These are phyloP conservation scores for Gobio gobio DNA, from an alignment of 2,113 vertebrate genomes.

Conservation along the genomic window DNA sequence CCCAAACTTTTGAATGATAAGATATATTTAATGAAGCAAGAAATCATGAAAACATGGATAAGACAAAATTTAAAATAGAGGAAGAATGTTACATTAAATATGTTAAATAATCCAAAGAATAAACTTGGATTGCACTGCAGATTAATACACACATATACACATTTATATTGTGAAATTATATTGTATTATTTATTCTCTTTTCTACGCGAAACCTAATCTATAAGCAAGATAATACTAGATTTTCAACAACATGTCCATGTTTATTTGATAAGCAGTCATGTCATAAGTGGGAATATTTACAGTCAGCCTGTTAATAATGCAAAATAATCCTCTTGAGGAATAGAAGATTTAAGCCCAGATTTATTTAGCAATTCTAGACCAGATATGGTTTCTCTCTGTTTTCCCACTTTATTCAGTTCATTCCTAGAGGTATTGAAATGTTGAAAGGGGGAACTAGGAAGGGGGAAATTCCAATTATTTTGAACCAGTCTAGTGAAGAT, in stretches of 20 bases:
- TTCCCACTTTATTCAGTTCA: background rate
- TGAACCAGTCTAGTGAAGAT: slow-evolving; percentile 31
- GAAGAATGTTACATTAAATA: too few species aligned
- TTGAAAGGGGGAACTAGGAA: background rate
- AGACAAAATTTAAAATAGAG: too few species aligned
- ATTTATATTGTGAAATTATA: too few species aligned
- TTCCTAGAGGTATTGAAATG: background rate
- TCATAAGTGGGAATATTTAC: background rate
- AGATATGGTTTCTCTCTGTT: background rate
- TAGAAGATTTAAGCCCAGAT: background rate
- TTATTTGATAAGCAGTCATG: background rate
- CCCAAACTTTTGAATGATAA: too few species aligned
- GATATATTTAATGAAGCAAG: too few species aligned
- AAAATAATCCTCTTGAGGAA: background rate
- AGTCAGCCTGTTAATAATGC: background rate
- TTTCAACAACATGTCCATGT: background rate
- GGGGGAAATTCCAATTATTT: slow-evolving; percentile 30
- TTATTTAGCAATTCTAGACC: background rate
- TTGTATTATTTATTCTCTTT: too few species aligned
- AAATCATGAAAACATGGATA: too few species aligned
- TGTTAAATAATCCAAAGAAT: too few species aligned
- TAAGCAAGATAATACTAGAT: background rate
- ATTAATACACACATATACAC: too few species aligned
- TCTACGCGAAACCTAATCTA: background rate
- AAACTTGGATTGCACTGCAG: too few species aligned